Percentiles rank a stretch among this genome's conserved stretches.
These are phyloP conservation scores for Lordiphosa stackelbergi DNA, from an alignment of 1,140 invertebrate species.

Conservation along the genomic window DNA sequence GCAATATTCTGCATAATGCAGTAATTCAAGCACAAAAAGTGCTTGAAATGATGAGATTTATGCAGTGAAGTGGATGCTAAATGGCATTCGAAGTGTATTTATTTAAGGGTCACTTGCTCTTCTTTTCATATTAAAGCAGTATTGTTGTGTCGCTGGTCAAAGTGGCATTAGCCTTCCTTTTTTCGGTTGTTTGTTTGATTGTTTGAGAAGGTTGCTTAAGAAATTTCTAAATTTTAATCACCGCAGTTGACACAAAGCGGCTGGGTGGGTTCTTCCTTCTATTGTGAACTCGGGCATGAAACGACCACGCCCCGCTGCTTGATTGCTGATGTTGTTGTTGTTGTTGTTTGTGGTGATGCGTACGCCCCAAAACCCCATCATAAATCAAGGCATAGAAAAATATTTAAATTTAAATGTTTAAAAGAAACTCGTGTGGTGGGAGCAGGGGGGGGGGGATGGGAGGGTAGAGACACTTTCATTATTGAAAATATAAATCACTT, in stretches of 20 bases:
- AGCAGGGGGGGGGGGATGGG: not conserved
- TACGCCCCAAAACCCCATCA: conserved; percentile 26
- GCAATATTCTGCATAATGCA: not conserved
- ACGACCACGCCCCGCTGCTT: conserved; percentile 24
- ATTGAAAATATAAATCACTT: conserved; percentile 75
- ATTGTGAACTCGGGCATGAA: conserved; percentile 57
- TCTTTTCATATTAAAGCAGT: conserved; percentile 1
- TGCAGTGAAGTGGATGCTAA: conserved; percentile 4
- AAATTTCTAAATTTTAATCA: conserved; percentile 63
- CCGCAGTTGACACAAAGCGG: conserved; percentile 62
- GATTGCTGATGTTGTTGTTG: conserved; percentile 2
- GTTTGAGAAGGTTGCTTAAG: not conserved
- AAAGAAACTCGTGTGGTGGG: conserved; percentile 29
- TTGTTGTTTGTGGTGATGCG: conserved; percentile 17
- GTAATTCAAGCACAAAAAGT: conserved; percentile 1
- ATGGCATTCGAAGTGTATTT: conserved; percentile 1
- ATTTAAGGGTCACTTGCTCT: conserved; percentile 1
- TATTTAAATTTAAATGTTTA: conserved; percentile 75
- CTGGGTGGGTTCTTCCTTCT: conserved; percentile 27
- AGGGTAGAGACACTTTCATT: conserved; percentile 65
- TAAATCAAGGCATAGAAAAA: conserved; percentile 73
- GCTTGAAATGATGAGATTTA: not conserved
- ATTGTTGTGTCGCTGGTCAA: conserved; percentile 3
- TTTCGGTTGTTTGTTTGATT: conserved; percentile 22
- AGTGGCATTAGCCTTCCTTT: conserved; percentile 15